Base-by-base conservation (phyloP, 2,797 vertebrate genomes). In the Lophura swinhoii region DNA sequence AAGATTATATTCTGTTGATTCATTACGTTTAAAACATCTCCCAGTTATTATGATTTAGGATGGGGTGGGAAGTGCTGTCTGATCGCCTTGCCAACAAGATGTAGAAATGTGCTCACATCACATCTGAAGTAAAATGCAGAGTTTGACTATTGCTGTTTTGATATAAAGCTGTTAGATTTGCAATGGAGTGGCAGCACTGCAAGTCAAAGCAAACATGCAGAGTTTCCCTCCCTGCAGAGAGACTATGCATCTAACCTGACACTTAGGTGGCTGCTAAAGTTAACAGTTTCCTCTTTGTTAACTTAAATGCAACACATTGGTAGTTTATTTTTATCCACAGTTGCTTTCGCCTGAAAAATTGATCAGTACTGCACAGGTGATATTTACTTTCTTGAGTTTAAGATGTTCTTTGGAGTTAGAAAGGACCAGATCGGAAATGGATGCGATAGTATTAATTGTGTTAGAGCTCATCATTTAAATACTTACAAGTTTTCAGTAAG, bases 71-170 rank as follows among this genome's bases (percentile, higher is more conserved):
- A 8, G 6, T 66, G 43, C 56, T 87, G 18, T 83, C 59, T 64
- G 73, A 81, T 62, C 56, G 84, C 73, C 83, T 92, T 78, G 79
- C 20, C 70, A 79, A 3, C 37, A 26, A 46, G 26, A 70, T 53
- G 79, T 46, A 75, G 73, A 90, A 84, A 64, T 33, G 14, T 43
- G 10, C 67, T 82, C 63, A 53, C 24, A 70, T 85, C 69, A 31
- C 53, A 17, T 91, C 22, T 81, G 63, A 60, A 78, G 7, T 49
- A 22, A 44, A 87, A 81, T 24, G n/a, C 72, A 70, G 62, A 55
- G 12, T 55, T 92, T 91, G 43, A 64, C 37, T 80, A 68, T 86
- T 73, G 73, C 44, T 84, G 33, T 93, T 90, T 86, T 76, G 64
- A 63, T 84, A 62, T 23, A 58, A 92, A 90, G 73, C 24, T 76